These are phyloP conservation scores for Hystrix brachyura DNA, from an alignment of 2,113 vertebrate species.

Conservation along the genomic window DNA sequence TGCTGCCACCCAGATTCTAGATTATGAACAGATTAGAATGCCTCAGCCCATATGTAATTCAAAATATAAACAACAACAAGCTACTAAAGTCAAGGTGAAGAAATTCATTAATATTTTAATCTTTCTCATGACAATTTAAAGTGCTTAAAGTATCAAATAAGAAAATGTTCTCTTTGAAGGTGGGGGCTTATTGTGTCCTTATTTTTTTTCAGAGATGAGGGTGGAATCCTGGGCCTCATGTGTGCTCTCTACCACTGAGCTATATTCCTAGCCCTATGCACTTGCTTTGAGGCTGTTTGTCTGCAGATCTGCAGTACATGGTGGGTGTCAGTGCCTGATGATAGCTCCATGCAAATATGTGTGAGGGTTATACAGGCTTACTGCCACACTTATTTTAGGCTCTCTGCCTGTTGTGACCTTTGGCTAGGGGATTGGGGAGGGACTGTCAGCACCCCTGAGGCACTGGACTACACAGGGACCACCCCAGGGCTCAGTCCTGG, in stretches of 20 bases:
- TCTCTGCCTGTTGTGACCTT: background rate
- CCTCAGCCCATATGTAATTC: background rate
- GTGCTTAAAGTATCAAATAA: slow-evolving; percentile 31
- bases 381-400: background rate
- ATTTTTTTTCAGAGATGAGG: background rate
- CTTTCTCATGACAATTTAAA: slow-evolving; percentile 17
- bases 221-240: background rate
- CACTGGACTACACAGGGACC: background rate
- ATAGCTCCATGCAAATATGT: background rate
- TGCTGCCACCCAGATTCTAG: background rate
- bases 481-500: background rate
- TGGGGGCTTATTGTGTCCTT: background rate
- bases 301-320: background rate
- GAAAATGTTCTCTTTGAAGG: background rate
- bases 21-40: slow-evolving; percentile 6
- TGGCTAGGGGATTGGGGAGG: background rate
- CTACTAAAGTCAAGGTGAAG: background rate
- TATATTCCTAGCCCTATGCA: background rate
- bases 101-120: slow-evolving; percentile 35
- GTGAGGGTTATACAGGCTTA: background rate
- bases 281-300: slow-evolving; percentile 43
- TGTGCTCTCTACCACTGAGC: background rate
- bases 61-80: slow-evolving; percentile 30
- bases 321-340: background rate
- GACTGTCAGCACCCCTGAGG: background rate